Percentiles rank a stretch among this genome's conserved stretches.
Conservation (phyloP, 2,113 vertebrate genomes). For the Casuarius casuarius region DNA sequence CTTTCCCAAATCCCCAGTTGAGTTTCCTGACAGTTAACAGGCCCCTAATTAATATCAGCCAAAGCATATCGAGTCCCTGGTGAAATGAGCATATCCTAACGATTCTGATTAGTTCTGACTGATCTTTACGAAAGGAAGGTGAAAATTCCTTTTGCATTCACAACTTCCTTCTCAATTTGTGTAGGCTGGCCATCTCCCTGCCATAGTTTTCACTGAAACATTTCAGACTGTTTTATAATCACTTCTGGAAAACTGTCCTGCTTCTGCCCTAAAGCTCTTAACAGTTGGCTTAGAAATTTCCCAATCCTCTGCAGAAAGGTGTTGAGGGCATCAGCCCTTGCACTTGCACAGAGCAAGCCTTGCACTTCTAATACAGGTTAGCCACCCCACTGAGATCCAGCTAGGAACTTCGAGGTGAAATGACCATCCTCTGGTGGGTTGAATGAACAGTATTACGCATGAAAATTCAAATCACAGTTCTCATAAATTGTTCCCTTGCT, state of each 20-base stretch:
- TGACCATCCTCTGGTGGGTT: background rate
- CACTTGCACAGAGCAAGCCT: background rate
- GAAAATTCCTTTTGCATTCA: background rate
- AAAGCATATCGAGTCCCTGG: background rate
- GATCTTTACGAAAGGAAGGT: background rate
- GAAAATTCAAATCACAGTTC: background rate
- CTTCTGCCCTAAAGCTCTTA: background rate
- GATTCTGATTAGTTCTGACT: background rate
- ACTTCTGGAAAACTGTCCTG: background rate
- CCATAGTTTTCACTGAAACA: background rate
- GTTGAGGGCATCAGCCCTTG: background rate
- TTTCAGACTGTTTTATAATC: background rate
- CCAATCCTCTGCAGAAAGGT: background rate
- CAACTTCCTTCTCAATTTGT: background rate
- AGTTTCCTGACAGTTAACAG: background rate
- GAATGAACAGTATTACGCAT: background rate
- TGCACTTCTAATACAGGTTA: background rate
- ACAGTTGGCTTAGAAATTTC: background rate
- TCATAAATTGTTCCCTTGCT: background rate
- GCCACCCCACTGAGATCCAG: background rate
- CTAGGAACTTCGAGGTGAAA: background rate
- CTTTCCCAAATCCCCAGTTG: background rate
- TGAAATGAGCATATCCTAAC: background rate
- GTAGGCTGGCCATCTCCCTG: background rate
- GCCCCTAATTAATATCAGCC: background rate